These are phyloP conservation scores for Zoanthus solanderi DNA, from an alignment of 92 coral and sea anemone genomes.

Conservation along the genomic window DNA sequence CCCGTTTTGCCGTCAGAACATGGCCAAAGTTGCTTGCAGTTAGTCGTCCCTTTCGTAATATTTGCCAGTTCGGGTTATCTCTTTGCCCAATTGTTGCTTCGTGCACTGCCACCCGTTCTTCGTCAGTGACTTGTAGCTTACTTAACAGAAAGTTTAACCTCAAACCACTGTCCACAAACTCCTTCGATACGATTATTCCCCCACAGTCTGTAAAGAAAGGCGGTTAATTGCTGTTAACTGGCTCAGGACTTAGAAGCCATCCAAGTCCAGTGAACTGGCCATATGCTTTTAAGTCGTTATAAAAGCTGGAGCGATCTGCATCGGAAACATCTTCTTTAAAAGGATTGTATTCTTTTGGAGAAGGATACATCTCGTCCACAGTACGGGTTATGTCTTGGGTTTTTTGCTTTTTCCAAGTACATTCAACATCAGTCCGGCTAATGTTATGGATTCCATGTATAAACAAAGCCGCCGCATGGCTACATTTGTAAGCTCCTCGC, in stretches of 20 bases:
- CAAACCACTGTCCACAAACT: too few relatives aligned
- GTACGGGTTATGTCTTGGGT: background rate
- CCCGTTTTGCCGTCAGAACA: background rate
- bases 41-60: background rate
- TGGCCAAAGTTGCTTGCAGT: constrained; percentile 6
- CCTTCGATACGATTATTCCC: too few relatives aligned
- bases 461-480: constrained; percentile 27
- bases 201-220: too few relatives aligned
- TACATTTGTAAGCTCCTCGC: background rate
- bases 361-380: background rate
- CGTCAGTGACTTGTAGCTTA: too few relatives aligned
- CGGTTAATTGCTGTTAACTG: background rate
- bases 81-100: too few relatives aligned
- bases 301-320: background rate
- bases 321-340: background rate
- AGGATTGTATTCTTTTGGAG: too few relatives aligned
- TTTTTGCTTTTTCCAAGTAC: constrained; percentile 1
- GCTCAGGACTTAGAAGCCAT: background rate
- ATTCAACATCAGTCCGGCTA: constrained; percentile 16
- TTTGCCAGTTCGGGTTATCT: too few relatives aligned
- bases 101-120: too few relatives aligned
- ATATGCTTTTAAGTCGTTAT: constrained; percentile 2
- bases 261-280: constrained; percentile 2
- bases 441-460: constrained; percentile 17
- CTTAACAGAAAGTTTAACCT: too few relatives aligned